phyloP scores from a whole-genome alignment of 2,113 vertebrate genomes.

The Turdus rufiventris region DNA sequence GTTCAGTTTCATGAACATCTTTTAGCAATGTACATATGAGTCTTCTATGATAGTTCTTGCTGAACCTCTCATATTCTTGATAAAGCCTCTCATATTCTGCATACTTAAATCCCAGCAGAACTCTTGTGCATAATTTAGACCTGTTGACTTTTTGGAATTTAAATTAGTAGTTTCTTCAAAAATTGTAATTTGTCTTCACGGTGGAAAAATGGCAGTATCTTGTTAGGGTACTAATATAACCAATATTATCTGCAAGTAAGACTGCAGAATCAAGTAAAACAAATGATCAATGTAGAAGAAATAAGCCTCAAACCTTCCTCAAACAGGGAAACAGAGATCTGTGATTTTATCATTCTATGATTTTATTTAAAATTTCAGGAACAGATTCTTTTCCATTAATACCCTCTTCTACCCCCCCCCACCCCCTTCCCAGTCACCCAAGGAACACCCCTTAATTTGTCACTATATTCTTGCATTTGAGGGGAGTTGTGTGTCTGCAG shows the following conservation, averaged over 20 bases:
- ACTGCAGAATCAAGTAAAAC: neutral
- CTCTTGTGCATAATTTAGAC: neutral
- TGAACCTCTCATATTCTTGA: neutral
- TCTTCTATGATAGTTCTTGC: neutral
- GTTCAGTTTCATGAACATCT: neutral
- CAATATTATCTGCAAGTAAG: neutral
- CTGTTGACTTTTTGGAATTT: neutral
- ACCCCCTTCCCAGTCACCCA: rapidly evolving
- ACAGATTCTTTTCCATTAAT: neutral
- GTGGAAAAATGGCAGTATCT: neutral
- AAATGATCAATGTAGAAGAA: neutral
- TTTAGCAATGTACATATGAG: neutral
- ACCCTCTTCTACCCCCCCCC: rapidly evolving
- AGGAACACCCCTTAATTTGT: neutral
- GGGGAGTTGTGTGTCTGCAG: neutral
- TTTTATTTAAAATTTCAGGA: neutral
- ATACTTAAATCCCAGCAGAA: neutral
- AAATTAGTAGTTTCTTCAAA: neutral
- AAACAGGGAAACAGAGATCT: neutral
- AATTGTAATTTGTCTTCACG: neutral
- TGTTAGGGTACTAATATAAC: neutral
- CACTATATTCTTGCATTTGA: neutral
- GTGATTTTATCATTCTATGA: neutral
- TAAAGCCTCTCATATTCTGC: neutral
- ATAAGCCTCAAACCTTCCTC: neutral